phyloP scores from a whole-genome alignment of 1,140 invertebrate genomes.

The Drosophila guanche region DNA sequence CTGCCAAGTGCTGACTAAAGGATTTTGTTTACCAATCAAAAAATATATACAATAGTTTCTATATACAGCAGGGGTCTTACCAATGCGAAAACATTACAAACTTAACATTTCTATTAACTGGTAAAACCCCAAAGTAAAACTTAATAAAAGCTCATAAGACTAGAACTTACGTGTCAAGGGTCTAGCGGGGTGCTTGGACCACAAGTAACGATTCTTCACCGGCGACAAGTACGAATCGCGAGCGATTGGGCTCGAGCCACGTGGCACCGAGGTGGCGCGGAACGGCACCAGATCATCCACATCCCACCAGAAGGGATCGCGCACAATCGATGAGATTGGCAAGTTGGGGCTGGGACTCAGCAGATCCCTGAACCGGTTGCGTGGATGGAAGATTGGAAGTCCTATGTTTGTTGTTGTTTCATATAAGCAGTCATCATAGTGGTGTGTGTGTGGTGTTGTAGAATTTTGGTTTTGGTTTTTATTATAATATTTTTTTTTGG shows the following conservation, averaged over 20 bases:
- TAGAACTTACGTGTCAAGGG: slow-evolving; percentile 87
- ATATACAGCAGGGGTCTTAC: slow-evolving; percentile 39
- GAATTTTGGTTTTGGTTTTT: slow-evolving; percentile 61
- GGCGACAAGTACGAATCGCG: slow-evolving; percentile 94
- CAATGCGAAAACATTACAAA: slow-evolving; percentile 1
- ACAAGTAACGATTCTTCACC: slow-evolving; percentile 93
- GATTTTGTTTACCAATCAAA: slow-evolving; percentile 12
- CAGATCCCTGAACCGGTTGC: slow-evolving; percentile 89
- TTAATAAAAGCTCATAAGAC: neutral
- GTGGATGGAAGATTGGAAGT: slow-evolving; percentile 88
- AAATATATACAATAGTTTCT: slow-evolving; percentile 38
- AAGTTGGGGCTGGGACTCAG: slow-evolving; percentile 90
- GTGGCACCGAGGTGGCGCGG: slow-evolving; percentile 86
- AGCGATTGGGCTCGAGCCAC: slow-evolving; percentile 87
- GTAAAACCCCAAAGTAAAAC: slow-evolving; percentile 17
- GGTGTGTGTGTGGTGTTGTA: slow-evolving; percentile 39
- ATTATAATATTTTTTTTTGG: slow-evolving; percentile 59
- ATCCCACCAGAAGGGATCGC: slow-evolving; percentile 94
- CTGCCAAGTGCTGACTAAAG: slow-evolving; percentile 4
- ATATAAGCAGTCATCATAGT: slow-evolving; percentile 47
- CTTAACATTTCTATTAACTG: slow-evolving; percentile 9
- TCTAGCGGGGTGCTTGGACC: slow-evolving; percentile 94
- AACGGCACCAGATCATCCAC: slow-evolving; percentile 91
- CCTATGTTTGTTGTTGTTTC: slow-evolving; percentile 84
- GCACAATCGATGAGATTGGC: slow-evolving; percentile 90